Evolutionary conservation across 2,113 vertebrate genomes (phyloP).

Genomic region (Clarias magur): DNA sequence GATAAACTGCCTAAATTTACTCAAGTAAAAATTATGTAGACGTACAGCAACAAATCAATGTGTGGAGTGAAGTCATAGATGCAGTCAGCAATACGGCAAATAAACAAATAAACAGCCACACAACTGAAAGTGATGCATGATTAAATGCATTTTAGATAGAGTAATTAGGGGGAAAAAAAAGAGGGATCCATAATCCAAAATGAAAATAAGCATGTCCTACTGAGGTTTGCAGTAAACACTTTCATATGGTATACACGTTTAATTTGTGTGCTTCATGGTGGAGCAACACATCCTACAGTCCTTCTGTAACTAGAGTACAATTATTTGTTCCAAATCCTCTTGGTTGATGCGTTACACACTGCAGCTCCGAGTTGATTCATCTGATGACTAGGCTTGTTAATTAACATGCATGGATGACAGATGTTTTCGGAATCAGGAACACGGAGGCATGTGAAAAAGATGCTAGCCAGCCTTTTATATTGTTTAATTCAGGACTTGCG

Average conservation of each 20-base stretch:
- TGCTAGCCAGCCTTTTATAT: neutral
- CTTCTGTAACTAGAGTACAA: neutral
- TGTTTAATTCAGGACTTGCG: neutral
- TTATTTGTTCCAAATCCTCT: neutral
- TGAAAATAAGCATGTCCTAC: neutral
- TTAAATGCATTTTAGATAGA: neutral
- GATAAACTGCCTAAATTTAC: too few relatives aligned
- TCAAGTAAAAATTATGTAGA: too few relatives aligned
- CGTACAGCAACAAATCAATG: neutral
- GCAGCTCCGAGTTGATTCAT: neutral
- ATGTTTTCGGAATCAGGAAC: neutral
- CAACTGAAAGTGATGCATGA: neutral
- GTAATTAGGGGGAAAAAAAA: neutral
- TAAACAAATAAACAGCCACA: neutral
- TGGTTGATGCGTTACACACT: neutral
- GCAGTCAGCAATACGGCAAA: neutral
- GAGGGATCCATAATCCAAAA: neutral
- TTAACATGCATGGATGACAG: neutral
- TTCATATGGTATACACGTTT: neutral
- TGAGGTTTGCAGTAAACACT: neutral
- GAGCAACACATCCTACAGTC: neutral
- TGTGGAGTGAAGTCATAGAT: neutral
- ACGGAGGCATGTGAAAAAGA: neutral
- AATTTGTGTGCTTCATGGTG: neutral
- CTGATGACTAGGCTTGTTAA: neutral